Evolutionary conservation across 1,140 invertebrate species (phyloP).

Genomic region (Aphidius ervi): DNA sequence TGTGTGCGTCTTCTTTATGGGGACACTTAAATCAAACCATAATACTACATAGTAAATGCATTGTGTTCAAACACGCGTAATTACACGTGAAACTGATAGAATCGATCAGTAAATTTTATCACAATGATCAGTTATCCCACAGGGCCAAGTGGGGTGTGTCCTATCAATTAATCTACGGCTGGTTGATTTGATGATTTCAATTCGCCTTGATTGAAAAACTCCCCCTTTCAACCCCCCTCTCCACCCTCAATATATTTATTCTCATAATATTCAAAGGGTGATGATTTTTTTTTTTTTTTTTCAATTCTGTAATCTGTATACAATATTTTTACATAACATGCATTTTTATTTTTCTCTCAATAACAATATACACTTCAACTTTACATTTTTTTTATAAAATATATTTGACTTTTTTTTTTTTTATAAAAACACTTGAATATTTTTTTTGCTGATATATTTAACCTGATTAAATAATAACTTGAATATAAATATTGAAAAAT

Average conservation of each 20-base stretch:
- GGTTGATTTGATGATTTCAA: slow-evolving; percentile 12
- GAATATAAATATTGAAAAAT: too few relatives aligned
- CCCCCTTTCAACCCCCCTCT: not conserved
- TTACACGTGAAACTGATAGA: slow-evolving; percentile 52
- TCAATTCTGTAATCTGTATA: too few relatives aligned
- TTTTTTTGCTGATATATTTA: too few relatives aligned
- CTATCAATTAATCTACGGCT: slow-evolving; percentile 46
- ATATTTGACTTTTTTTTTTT: too few relatives aligned
- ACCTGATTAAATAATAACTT: too few relatives aligned
- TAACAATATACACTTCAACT: too few relatives aligned
- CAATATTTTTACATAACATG: too few relatives aligned
- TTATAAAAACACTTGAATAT: too few relatives aligned
- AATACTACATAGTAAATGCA: slow-evolving; percentile 20
- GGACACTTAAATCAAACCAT: slow-evolving; percentile 34
- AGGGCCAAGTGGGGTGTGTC: slow-evolving; percentile 39
- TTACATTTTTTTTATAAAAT: too few relatives aligned
- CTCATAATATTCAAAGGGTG: too few relatives aligned
- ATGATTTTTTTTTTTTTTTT: not conserved
- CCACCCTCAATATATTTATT: not conserved
- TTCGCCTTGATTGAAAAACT: slow-evolving; percentile 2
- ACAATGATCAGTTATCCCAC: slow-evolving; percentile 38
- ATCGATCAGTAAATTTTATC: slow-evolving; percentile 45
- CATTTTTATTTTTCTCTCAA: too few relatives aligned
- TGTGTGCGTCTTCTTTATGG: not conserved
- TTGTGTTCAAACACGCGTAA: slow-evolving; percentile 51